These are phyloP conservation scores for Brachyopa scutellaris DNA, from an alignment of 2,888 invertebrate genomes.

Conservation along the genomic window DNA sequence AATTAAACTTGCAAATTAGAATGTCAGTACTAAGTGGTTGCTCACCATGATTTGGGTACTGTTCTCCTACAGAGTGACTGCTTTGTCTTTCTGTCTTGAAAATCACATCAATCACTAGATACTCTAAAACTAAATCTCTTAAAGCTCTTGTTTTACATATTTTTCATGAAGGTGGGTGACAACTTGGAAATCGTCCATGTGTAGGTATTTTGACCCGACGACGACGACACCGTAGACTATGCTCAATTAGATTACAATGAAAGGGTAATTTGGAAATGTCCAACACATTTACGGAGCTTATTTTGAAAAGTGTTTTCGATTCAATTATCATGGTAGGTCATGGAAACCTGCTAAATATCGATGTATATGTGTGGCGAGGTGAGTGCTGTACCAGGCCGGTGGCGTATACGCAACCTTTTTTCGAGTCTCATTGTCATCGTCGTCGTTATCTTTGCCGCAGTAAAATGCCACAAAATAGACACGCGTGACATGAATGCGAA, in stretches of 20 bases:
- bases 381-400: slow-evolving; percentile 4
- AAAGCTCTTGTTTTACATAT: background rate
- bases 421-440: too few species aligned
- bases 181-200: background rate
- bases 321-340: slow-evolving; percentile 32
- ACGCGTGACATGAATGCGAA: slow-evolving; percentile 41
- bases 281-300: background rate
- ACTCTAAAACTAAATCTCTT: background rate
- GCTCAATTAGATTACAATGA: background rate
- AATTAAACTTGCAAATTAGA: slow-evolving; percentile 8
- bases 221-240: background rate
- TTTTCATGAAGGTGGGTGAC: background rate
- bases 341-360: slow-evolving; percentile 3
- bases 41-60: slow-evolving; percentile 1
- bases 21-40: background rate
- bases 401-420: slow-evolving; percentile 30
- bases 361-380: slow-evolving; percentile 19
- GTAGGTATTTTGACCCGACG: background rate
- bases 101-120: slow-evolving; percentile 10
- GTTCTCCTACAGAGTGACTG: slow-evolving; percentile 13
- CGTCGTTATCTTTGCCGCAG: too few species aligned
- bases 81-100: background rate
- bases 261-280: background rate
- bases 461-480: slow-evolving; percentile 13
- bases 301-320: background rate